Percentiles rank a stretch among this genome's conserved stretches.
phyloP scores from a whole-genome alignment of 2,113 vertebrate species.

The Galeopterus variegatus region DNA sequence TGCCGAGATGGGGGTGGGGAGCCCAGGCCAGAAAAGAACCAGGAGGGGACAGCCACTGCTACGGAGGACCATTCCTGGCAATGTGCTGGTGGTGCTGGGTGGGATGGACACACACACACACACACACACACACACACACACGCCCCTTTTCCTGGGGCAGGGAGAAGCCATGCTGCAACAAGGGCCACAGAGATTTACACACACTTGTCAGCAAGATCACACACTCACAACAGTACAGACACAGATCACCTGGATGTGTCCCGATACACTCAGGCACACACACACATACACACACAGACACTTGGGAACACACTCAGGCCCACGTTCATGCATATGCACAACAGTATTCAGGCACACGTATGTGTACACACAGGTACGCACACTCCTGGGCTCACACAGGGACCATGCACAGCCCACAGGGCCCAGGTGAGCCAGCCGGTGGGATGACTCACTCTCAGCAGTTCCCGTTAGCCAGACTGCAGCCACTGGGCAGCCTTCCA shows the following conservation, averaged over 20 bases:
- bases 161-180: neutral
- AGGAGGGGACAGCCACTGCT: fast-evolving
- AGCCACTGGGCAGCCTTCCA: slow-evolving; percentile 68
- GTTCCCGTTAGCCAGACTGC: slow-evolving; percentile 63
- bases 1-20: neutral
- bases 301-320: neutral
- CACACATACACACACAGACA: neutral
- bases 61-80: neutral
- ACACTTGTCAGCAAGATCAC: no score
- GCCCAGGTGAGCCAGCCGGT: neutral
- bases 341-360: neutral
- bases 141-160: neutral
- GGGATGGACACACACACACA: fast-evolving
- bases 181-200: no score
- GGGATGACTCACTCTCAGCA: neutral
- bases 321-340: fast-evolving
- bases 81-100: fast-evolving
- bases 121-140: neutral
- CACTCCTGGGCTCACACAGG: fast-evolving
- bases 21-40: neutral
- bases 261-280: neutral
- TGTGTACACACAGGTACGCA: fast-evolving
- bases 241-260: neutral
- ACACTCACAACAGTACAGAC: neutral
- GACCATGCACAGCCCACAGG: neutral